Evolutionary conservation across 2,888 invertebrate genomes (phyloP).

Genomic region (Philereme vetulata): DNA sequence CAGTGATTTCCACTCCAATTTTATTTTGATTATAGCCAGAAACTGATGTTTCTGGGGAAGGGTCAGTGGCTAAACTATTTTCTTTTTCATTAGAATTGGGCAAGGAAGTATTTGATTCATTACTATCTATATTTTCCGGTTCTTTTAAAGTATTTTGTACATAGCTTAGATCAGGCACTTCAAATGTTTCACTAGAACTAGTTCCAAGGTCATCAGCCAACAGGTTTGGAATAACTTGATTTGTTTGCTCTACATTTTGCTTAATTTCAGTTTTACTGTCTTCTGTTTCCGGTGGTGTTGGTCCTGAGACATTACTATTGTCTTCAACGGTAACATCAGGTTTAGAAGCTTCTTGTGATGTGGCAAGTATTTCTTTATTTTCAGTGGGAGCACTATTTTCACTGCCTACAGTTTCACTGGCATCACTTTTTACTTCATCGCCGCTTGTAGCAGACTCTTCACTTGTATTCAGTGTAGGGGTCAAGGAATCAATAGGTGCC

Average conservation of each 20-base stretch:
- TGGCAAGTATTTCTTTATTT: constrained; percentile 1
- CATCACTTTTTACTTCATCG: constrained; percentile 10
- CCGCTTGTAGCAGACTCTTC: constrained; percentile 5
- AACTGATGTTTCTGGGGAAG: constrained; percentile 15
- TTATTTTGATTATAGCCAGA: constrained; percentile 21
- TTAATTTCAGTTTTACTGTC: constrained; percentile 18
- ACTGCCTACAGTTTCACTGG: constrained; percentile 5
- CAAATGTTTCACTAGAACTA: constrained; percentile 41
- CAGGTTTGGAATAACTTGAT: constrained; percentile 20
- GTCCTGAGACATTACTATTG: constrained; percentile 8
- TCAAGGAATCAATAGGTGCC: constrained; percentile 28
- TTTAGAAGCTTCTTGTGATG: constrained; percentile 8
- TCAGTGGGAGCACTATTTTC: constrained; percentile 8
- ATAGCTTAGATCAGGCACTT: constrained; percentile 50
- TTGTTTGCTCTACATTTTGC: constrained; percentile 17
- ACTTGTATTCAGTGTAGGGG: constrained; percentile 24
- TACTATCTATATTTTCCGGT: constrained; percentile 42
- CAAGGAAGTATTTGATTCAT: constrained; percentile 53
- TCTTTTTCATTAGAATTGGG: constrained; percentile 18
- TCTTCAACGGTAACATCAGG: neutral
- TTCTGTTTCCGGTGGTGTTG: constrained; percentile 10
- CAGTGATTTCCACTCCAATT: neutral
- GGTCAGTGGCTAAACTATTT: constrained; percentile 5
- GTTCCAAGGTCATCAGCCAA: constrained; percentile 27
- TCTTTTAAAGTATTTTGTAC: constrained; percentile 44